Conservation (phyloP, 2,888 invertebrate genomes). For the Tiliacea aurago region DNA sequence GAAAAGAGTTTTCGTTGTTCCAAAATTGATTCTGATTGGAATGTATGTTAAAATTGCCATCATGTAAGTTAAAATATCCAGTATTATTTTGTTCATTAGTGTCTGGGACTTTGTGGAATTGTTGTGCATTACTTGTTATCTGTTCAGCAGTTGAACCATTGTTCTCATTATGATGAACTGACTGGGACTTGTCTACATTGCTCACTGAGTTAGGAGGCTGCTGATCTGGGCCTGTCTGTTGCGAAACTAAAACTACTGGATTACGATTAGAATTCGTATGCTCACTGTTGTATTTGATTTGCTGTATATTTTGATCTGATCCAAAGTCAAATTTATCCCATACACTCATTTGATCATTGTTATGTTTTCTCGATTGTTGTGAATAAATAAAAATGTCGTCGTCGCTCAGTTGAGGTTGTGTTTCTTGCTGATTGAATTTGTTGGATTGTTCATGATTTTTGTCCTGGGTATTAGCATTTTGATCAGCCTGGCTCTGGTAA, state of each 20-base stretch:
- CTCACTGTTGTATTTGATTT: conserved; percentile 26
- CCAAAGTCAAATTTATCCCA: conserved; percentile 54
- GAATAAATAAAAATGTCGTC: conserved; percentile 13
- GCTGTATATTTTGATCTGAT: conserved; percentile 20
- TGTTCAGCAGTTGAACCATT: conserved; percentile 20
- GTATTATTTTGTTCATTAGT: conserved; percentile 27
- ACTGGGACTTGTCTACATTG: conserved; percentile 18
- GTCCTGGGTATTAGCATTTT: conserved; percentile 11
- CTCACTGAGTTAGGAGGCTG: conserved; percentile 9
- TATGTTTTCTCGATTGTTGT: conserved; percentile 27
- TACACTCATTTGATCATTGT: conserved; percentile 25
- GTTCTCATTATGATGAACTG: conserved; percentile 11
- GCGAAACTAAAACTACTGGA: conserved; percentile 17
- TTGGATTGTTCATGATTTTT: conserved; percentile 26
- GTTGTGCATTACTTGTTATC: conserved; percentile 13
- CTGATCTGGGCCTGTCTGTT: conserved; percentile 9
- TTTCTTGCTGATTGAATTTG: conserved; percentile 38
- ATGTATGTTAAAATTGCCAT: conserved; percentile 20
- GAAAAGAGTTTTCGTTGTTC: conserved; percentile 24
- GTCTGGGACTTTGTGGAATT: conserved; percentile 17
- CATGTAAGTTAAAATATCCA: conserved; percentile 13
- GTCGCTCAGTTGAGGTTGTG: conserved; percentile 14
- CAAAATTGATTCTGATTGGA: conserved; percentile 19
- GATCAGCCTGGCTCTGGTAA: conserved; percentile 11
- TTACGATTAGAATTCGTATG: conserved; percentile 11